Conservation (phyloP, 2,113 vertebrate genomes). For the Lampris megalopsis region DNA sequence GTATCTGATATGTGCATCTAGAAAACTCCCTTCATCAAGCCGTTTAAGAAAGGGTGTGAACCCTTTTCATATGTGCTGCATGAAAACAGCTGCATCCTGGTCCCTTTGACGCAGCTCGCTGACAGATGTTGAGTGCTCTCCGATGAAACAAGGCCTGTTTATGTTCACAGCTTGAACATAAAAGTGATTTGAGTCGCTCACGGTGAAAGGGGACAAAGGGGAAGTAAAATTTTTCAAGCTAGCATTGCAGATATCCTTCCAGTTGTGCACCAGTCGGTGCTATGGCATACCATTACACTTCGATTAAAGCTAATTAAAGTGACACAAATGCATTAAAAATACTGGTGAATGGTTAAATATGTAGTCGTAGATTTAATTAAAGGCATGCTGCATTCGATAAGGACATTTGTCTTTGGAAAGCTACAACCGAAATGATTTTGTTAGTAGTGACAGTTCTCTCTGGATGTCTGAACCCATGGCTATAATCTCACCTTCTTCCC, state of each 20-base stretch:
- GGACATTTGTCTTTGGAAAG: constrained; percentile 29
- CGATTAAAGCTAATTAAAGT: too few species aligned
- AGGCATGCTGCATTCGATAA: constrained; percentile 1
- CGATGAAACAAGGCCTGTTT: constrained; percentile 30
- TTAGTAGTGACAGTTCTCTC: constrained; percentile 52
- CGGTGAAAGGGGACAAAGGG: constrained; percentile 38
- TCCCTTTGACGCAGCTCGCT: constrained; percentile 20
- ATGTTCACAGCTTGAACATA: too few species aligned
- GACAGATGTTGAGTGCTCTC: constrained; percentile 25
- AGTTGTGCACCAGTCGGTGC: too few species aligned
- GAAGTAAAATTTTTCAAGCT: too few species aligned
- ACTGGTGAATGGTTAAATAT: too few species aligned
- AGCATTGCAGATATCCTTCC: too few species aligned
- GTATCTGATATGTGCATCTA: constrained; percentile 60
- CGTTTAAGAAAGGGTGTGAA: constrained; percentile 21
- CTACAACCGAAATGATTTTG: constrained; percentile 20
- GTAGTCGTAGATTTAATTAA: background rate
- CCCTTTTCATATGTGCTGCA: constrained; percentile 6
- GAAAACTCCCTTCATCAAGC: constrained; percentile 39
- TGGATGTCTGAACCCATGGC: constrained; percentile 21
- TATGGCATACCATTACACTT: too few species aligned
- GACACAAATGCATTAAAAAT: too few species aligned
- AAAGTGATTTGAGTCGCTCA: background rate
- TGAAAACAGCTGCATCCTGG: constrained; percentile 29
- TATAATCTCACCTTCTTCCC: constrained; percentile 56